A percentile compares a stretch with the other conserved stretches of the same genome.
phyloP scores from a whole-genome alignment of 2,888 invertebrate species.

The Hypomecis punctinalis region DNA sequence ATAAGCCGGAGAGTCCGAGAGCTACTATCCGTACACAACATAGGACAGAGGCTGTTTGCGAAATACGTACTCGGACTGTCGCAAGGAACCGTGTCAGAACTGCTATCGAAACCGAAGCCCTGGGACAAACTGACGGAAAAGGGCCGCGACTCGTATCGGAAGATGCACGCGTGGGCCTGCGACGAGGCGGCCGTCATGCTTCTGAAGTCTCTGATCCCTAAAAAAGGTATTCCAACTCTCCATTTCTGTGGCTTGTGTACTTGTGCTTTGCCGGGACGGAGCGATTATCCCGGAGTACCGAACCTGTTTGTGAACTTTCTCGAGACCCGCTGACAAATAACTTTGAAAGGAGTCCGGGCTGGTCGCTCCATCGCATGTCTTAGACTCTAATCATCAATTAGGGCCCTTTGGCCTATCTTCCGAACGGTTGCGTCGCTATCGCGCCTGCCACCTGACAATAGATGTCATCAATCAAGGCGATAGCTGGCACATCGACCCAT shows the following conservation, averaged over 20 bases:
- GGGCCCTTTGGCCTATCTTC: conserved; percentile 48
- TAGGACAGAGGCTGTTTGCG: conserved; percentile 99
- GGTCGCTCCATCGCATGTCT: conserved; percentile 40
- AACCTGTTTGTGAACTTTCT: conserved; percentile 23
- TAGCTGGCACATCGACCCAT: conserved; percentile 62
- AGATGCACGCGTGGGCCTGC: conserved; percentile 99
- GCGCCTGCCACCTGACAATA: conserved; percentile 71
- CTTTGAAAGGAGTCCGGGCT: conserved; percentile 35
- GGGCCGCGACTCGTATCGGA: conserved; percentile 99
- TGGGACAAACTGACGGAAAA: conserved; percentile 99
- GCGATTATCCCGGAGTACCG: conserved; percentile 24
- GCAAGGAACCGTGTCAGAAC: conserved; percentile 99
- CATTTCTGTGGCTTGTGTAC: conserved; percentile 52
- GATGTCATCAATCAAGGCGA: conserved; percentile 76
- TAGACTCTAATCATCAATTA: conserved; percentile 42
- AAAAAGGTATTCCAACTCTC: conserved; percentile 92
- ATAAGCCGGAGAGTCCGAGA: conserved; percentile 97
- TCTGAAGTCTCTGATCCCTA: conserved; percentile 98
- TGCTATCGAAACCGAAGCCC: conserved; percentile 99
- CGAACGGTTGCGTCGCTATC: conserved; percentile 40
- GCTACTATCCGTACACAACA: conserved; percentile 97
- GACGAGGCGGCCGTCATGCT: conserved; percentile 98
- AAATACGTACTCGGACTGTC: conserved; percentile 98
- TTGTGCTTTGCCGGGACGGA: conserved; percentile 42
- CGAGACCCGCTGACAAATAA: conserved; percentile 31